Evolutionary conservation across 2,113 vertebrate species (phyloP).

Genomic region (Numenius arquata): DNA sequence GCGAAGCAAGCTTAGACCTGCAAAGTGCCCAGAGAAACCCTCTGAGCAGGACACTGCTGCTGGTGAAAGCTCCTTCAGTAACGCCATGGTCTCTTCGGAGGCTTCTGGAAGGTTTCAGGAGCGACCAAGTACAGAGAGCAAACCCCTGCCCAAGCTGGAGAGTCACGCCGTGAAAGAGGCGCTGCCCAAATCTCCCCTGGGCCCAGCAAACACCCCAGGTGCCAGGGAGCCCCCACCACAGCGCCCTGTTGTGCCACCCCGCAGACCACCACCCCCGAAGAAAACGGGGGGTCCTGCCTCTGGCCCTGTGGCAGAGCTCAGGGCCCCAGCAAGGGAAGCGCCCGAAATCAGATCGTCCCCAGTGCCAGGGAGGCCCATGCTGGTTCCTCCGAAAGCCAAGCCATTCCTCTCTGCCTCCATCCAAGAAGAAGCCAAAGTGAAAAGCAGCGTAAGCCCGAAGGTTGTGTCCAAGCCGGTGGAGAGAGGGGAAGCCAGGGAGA

Average conservation of each 20-base stretch:
- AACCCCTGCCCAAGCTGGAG: constrained; percentile 75
- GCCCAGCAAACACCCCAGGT: not conserved
- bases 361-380: constrained; percentile 77
- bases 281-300: constrained; percentile 71
- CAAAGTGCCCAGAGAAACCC: constrained; percentile 80
- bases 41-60: constrained; percentile 62
- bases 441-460: constrained; percentile 76
- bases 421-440: constrained; percentile 80
- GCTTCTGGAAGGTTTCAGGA: constrained; percentile 60
- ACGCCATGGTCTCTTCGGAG: constrained; percentile 28
- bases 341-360: constrained; percentile 68
- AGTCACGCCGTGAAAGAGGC: constrained; percentile 67
- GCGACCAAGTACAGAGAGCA: constrained; percentile 63
- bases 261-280: constrained; percentile 93
- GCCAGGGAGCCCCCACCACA: constrained; percentile 63
- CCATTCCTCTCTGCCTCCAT: constrained; percentile 68
- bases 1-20: constrained; percentile 91
- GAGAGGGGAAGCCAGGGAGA: constrained; percentile 79
- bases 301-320: constrained; percentile 70
- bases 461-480: constrained; percentile 72
- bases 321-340: constrained; percentile 68
- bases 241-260: constrained; percentile 84
- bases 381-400: constrained; percentile 91
- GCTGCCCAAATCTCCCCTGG: constrained; percentile 44
- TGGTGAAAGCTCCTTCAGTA: constrained; percentile 42